Base-by-base conservation (phyloP, 2,888 invertebrate genomes). In the Ennomos erosarius region DNA sequence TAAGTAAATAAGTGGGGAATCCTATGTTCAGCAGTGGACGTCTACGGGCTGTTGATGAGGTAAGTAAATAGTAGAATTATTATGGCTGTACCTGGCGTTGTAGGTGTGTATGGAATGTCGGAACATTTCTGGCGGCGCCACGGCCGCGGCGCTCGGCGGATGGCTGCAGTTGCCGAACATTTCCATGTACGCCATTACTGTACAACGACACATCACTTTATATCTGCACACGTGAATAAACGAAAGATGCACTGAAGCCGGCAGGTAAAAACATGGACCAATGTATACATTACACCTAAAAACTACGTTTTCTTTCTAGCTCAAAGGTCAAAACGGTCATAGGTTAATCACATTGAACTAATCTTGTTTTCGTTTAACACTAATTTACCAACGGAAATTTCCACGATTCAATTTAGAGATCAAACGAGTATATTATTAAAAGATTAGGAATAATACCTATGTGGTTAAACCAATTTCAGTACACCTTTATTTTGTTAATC, bases 131-230 rank as follows among this genome's bases (percentile, higher is more conserved):
- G 95, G 94, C 44, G 95, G 94, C 55, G 94, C 95, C 68, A 95
- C 95, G 69, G 95, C 95, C 9, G 84, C 82, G 58, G 73, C 85
- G 67, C 83, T 84, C 63, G 95, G 95, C 67, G 95, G 94, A 77
- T 97, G 97, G 69, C 96, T 96, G 92, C 97, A 98, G 85, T 96
- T 96, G 16, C 97, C 97, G 79, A 97, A 97, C 95, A 98, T 97
- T 92, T 98, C 98, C 98, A 98, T 98, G 87, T 98, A 98, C 67
- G 97, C 98, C 96, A 98, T 97, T 79, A 98, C 98, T 97, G 94
- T 68, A 82, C 44, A 53, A 49, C 8, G 4, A 38, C 6, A 11
- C 35, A 43, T 5, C 9, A 36, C 10, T 54, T 45, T 39, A 39
- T 12, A 39, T 12, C n/a, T 16, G 10, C 26, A 39, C 10, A 13